Conservation (phyloP, 2,797 vertebrate species). For the Melanotaenia nigrans region DNA sequence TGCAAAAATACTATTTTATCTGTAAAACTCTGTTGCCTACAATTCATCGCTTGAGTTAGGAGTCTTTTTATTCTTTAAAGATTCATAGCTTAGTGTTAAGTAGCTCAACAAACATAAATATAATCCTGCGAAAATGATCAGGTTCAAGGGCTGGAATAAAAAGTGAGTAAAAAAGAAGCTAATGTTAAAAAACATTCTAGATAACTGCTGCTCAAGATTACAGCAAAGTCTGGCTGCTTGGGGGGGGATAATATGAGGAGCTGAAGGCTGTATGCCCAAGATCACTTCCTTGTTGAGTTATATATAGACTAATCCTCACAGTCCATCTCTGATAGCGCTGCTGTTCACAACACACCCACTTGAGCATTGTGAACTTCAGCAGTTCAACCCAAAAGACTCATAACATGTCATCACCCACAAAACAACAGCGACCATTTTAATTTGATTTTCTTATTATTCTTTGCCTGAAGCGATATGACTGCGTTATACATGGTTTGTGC, state of each 20-base stretch:
- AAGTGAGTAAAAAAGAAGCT: background rate
- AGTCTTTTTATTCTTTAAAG: background rate
- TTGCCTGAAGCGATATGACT: constrained; percentile 26
- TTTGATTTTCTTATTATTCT: constrained; percentile 24
- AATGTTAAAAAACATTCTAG: background rate
- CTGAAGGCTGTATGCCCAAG: background rate
- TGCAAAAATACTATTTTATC: background rate
- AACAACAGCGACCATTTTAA: constrained; percentile 4
- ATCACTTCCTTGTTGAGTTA: background rate
- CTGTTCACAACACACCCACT: background rate
- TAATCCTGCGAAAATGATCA: background rate
- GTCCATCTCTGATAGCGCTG: background rate
- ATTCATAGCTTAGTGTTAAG: background rate
- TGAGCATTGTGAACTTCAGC: background rate
- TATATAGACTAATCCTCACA: background rate
- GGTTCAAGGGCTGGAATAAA: background rate
- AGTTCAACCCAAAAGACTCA: constrained; percentile 1
- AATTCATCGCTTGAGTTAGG: background rate
- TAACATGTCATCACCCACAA: constrained; percentile 15
- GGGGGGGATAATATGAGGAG: background rate
- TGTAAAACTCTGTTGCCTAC: no score
- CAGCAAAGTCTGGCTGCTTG: background rate
- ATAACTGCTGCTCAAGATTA: background rate
- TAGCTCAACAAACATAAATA: background rate
- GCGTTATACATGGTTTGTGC: constrained; percentile 9